Base-by-base conservation (phyloP, 1,140 invertebrate genomes). In the Drosophila nigromelanica region DNA sequence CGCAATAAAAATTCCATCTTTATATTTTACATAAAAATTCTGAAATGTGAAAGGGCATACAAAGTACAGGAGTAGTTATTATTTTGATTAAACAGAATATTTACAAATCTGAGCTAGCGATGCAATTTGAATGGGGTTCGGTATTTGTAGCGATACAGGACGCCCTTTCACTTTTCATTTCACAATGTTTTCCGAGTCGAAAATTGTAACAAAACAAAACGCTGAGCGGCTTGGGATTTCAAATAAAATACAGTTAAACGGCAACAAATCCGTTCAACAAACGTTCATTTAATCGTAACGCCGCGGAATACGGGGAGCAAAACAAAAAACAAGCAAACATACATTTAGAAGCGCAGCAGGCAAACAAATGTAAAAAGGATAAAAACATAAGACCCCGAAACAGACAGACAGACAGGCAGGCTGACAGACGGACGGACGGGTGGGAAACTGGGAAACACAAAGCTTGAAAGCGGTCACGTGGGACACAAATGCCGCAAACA, bases 321-420 rank as follows among this genome's bases (percentile, higher is more conserved):
- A 69, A 45, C n/a, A 52, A 30, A 33, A 37, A 21, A 18, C 10
- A 39, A 15, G 52, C 48, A 68, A 69, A 33, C 30, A 42, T 11
- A 59, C 58, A 63, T 55, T 50, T 8, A 45, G 51, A 43, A 66
- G 33, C 59, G 54, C 14, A 64, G 54, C 58, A 47, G 61, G 58
- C 56, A 72, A 76, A 59, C 80, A 72, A 72, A 76, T 76, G 80
- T 74, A 61, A 72, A 78, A 69, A 63, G 55, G 64, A 80, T 67
- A 63, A 71, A 85, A 80, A 50, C 40, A 52, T 68, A 79, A 72
- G 69, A 54, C 64, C 63, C 51, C 18, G 15, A 45, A 51, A 43
- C 24, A 33, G 55, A 45, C 24, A 12, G 27, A 11, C 4, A 11
- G 11, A 54, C 27, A 15, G 52, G 51, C 62, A 37, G 18, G 27